Base-by-base conservation (phyloP, 2,113 vertebrate genomes). In the Onychostoma macrolepis region DNA sequence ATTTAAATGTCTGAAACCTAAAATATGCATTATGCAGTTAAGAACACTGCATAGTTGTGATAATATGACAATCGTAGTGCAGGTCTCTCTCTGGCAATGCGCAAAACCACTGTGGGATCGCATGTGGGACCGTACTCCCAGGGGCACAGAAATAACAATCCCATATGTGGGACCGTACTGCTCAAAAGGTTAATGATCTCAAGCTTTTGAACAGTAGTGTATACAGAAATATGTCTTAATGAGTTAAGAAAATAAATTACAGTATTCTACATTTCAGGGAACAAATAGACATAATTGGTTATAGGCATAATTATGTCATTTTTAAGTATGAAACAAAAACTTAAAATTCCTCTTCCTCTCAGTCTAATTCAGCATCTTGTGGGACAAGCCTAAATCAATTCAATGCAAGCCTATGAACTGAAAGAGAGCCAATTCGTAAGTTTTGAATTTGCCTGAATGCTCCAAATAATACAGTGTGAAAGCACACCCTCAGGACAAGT, bases 381-480 rank as follows among this genome's bases (percentile, higher is more conserved):
- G 48, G 17, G 19, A n/a, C 19, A 38, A n/a, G 72, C 10, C 43
- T 19, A 7, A 45, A 33, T 56, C 28, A 33, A 30, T 79, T 21
- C 2, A 79, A 21, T 56, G 21, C 76, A 17, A 75, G 3, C n/a
- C 41, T 43, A 43, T 45, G 41, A 76, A 76, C 12, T 45, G 45
- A 80, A 26, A 80, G 53, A 11, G 12, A 58, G 48, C 17, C 76
- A 53, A 8, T 53, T 30, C 9, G 21, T 56, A 56, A 21, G 15
- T 30, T 79, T 24, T 11, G 28, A 56, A 79, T 33, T 79, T 33
- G 48, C 53, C 78, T 56, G 58, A 80, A 41, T 11, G 2, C 33
- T 58, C 11, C 28, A 80, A 80, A 38, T 61, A 58, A 26, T 17
- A 56, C 78, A 80, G 53, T 61, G 33, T 38, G 30, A 80, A 56